Evolutionary conservation across 2,888 invertebrate species (phyloP).

Genomic region (Belgica antarctica): DNA sequence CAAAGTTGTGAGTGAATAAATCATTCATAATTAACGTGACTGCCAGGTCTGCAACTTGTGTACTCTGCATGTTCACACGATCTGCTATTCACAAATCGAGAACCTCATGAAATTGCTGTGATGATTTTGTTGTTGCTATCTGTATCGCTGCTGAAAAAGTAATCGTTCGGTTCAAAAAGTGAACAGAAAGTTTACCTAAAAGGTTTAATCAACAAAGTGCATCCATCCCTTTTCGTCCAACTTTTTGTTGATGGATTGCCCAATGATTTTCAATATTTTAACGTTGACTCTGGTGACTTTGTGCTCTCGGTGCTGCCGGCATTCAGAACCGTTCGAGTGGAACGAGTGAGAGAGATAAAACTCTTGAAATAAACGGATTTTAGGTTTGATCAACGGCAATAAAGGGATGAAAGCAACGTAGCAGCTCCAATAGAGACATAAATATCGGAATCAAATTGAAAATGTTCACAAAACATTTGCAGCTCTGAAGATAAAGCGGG

Average conservation of each 20-base stretch:
- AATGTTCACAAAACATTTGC: neutral
- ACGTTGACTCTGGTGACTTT: slow-evolving; percentile 6
- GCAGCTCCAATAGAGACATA: neutral
- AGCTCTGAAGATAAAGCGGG: slow-evolving; percentile 8
- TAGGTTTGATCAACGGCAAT: neutral
- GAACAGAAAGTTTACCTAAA: neutral
- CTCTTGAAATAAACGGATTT: slow-evolving; percentile 2
- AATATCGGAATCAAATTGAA: slow-evolving; percentile 10
- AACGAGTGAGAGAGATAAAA: slow-evolving; percentile 1
- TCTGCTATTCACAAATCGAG: too few species aligned
- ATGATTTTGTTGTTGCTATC: too few species aligned
- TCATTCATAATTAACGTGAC: slow-evolving; percentile 20
- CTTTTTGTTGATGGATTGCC: neutral
- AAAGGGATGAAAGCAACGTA: neutral
- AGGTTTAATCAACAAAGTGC: slow-evolving; percentile 27
- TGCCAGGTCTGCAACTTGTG: neutral
- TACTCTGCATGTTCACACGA: neutral
- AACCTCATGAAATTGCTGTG: too few species aligned
- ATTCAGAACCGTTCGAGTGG: slow-evolving; percentile 32
- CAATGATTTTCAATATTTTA: slow-evolving; percentile 33
- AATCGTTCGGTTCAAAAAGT: neutral
- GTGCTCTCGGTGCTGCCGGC: neutral
- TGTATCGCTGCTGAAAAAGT: too few species aligned
- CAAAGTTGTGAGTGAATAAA: neutral
- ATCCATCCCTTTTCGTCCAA: neutral